A percentile compares a stretch with the other conserved stretches of the same genome.
Conservation (phyloP, 2,113 vertebrate genomes). For the Malurus cyaneus region DNA sequence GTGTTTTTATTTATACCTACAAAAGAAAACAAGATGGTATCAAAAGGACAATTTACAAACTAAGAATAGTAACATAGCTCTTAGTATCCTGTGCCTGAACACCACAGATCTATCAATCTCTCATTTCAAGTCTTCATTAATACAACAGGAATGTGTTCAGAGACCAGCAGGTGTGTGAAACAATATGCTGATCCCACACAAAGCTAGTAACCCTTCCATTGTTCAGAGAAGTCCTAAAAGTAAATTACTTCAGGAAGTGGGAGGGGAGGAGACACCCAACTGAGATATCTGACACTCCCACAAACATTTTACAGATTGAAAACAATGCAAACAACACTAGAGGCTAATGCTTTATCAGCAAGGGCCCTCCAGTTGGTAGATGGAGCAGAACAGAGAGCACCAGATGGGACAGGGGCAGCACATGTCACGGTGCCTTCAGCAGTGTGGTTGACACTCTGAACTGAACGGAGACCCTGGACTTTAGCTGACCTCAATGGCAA, state of each 20-base stretch:
- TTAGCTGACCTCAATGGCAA: slow-evolving; percentile 23
- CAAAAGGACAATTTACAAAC: slow-evolving; percentile 84
- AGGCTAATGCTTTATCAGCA: background rate
- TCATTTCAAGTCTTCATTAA: slow-evolving; percentile 73
- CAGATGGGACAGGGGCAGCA: slow-evolving; percentile 34
- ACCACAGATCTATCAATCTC: slow-evolving; percentile 72
- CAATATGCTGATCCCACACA: slow-evolving; percentile 69
- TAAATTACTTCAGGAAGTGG: slow-evolving; percentile 53
- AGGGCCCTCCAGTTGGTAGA: slow-evolving; percentile 20
- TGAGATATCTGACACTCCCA: slow-evolving; percentile 36
- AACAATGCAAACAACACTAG: background rate
- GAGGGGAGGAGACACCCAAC: slow-evolving; percentile 49
- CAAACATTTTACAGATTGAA: slow-evolving; percentile 11
- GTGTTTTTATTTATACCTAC: slow-evolving; percentile 86
- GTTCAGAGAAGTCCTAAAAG: slow-evolving; percentile 65
- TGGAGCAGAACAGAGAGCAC: slow-evolving; percentile 42
- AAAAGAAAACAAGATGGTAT: slow-evolving; percentile 88
- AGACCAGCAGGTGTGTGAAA: slow-evolving; percentile 71
- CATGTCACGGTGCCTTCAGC: background rate
- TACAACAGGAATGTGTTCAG: slow-evolving; percentile 79
- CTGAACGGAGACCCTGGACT: background rate
- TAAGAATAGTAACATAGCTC: slow-evolving; percentile 79
- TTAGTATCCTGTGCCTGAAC: slow-evolving; percentile 77
- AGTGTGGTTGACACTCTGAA: background rate
- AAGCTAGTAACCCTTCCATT: slow-evolving; percentile 72